Percentiles rank a stretch among this genome's conserved stretches.
Evolutionary conservation across 2,797 vertebrate species (phyloP).

Genomic region (Delichon dasypus): DNA sequence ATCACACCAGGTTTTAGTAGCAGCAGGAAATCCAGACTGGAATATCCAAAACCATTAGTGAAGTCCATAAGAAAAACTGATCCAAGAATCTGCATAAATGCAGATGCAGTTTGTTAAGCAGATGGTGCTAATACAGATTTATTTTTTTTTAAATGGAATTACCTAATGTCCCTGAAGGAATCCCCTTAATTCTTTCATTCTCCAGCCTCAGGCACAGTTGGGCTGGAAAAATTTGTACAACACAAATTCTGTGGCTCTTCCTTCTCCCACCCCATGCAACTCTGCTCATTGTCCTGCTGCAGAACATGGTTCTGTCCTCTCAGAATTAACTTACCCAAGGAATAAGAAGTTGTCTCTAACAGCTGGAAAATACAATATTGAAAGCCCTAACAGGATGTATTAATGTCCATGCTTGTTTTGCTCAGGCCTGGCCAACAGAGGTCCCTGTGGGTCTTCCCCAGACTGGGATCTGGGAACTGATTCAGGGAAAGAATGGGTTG

Average conservation of each 20-base stretch:
- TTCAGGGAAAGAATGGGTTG: neutral
- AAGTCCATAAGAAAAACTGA: neutral
- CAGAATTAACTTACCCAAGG: neutral
- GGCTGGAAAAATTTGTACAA: neutral
- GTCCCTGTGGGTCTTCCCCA: neutral
- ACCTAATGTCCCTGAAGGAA: neutral
- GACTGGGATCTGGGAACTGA: neutral
- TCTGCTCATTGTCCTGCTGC: neutral
- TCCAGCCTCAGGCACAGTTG: neutral
- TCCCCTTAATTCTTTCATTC: neutral
- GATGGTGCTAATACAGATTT: neutral
- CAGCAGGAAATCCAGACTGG: neutral
- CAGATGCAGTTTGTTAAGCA: neutral
- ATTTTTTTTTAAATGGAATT: neutral
- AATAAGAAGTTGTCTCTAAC: neutral
- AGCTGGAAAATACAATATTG: neutral
- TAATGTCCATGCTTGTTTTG: neutral
- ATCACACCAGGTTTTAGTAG: neutral
- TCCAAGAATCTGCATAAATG: neutral
- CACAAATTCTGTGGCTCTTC: neutral
- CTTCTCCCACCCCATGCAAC: neutral
- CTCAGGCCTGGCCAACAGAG: slow-evolving; percentile 10
- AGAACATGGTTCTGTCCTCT: neutral
- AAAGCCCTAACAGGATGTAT: neutral
- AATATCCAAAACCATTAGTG: neutral